A percentile compares a stretch with the other conserved stretches of the same genome.
These are phyloP conservation scores for Drosophila rubida DNA, from an alignment of 2,888 invertebrate species.

Conservation along the genomic window DNA sequence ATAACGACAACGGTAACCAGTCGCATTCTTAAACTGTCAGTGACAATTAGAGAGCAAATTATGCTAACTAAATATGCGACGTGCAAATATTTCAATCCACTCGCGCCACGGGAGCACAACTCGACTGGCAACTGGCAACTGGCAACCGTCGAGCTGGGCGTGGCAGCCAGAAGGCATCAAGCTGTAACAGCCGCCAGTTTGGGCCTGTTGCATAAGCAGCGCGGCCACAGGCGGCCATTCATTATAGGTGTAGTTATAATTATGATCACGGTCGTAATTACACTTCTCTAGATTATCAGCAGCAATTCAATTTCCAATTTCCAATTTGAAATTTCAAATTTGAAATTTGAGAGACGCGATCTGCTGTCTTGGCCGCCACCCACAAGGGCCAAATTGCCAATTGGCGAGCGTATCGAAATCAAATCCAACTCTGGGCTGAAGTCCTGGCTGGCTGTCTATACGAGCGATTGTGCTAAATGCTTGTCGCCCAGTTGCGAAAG, in stretches of 20 bases:
- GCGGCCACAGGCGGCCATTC: not conserved
- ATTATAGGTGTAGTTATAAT: not conserved
- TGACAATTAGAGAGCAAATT: conserved; percentile 76
- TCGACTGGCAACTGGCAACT: too few relatives aligned
- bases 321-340: conserved; percentile 1
- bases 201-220: conserved; percentile 8
- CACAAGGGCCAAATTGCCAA: not conserved
- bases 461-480: not conserved
- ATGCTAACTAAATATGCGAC: conserved; percentile 75
- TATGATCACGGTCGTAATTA: conserved; percentile 1
- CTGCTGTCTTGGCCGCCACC: conserved; percentile 12
- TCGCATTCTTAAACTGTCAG: conserved; percentile 69
- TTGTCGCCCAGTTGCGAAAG: conserved; percentile 11
- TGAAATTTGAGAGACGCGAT: too few relatives aligned
- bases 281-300: conserved; percentile 10
- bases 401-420: not conserved
- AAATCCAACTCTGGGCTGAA: not conserved
- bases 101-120: conserved; percentile 13
- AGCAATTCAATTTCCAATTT: conserved; percentile 18
- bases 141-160: conserved; percentile 14
- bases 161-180: not conserved
- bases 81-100: conserved; percentile 43
- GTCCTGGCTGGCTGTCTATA: conserved; percentile 19
- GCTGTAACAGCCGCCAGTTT: conserved; percentile 1
- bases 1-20: conserved; percentile 31